phyloP scores from a whole-genome alignment of 2,113 vertebrate species.

The Barbus barbus region DNA sequence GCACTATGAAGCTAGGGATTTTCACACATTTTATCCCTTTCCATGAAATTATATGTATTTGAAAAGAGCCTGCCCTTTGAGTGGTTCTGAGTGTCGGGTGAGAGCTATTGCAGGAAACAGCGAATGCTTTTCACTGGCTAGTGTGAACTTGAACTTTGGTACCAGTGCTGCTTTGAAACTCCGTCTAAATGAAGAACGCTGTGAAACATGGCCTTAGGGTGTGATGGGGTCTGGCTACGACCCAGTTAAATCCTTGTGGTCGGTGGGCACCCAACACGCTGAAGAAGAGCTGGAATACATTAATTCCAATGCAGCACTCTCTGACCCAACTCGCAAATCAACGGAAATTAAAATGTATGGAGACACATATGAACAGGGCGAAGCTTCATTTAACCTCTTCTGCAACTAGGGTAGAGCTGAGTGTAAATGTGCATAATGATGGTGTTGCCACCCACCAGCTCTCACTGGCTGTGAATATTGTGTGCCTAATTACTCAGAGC shows the following conservation, averaged over 20 bases:
- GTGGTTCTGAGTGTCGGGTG: conserved; percentile 35
- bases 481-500: conserved; percentile 68
- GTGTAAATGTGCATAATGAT: conserved; percentile 58
- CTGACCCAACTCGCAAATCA: conserved; percentile 71
- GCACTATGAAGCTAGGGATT: neutral
- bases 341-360: conserved; percentile 64
- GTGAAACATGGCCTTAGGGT: conserved; percentile 49
- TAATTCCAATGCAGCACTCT: conserved; percentile 61
- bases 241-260: conserved; percentile 66
- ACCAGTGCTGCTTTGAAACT: conserved; percentile 46
- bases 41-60: conserved; percentile 9
- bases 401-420: conserved; percentile 59
- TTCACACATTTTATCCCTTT: conserved; percentile 3
- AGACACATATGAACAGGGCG: conserved; percentile 61
- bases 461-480: conserved; percentile 53
- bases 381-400: conserved; percentile 63
- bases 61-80: conserved; percentile 1
- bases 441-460: conserved; percentile 67
- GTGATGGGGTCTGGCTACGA: conserved; percentile 48
- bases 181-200: conserved; percentile 49
- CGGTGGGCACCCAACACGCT: conserved; percentile 58
- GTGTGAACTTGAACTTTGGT: conserved; percentile 48
- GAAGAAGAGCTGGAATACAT: conserved; percentile 66
- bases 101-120: conserved; percentile 29
- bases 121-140: conserved; percentile 44